Evolutionary conservation across 2,113 vertebrate genomes (phyloP), one percentile per base, ranked within the genome.

Genomic region (Riparia riparia): DNA sequence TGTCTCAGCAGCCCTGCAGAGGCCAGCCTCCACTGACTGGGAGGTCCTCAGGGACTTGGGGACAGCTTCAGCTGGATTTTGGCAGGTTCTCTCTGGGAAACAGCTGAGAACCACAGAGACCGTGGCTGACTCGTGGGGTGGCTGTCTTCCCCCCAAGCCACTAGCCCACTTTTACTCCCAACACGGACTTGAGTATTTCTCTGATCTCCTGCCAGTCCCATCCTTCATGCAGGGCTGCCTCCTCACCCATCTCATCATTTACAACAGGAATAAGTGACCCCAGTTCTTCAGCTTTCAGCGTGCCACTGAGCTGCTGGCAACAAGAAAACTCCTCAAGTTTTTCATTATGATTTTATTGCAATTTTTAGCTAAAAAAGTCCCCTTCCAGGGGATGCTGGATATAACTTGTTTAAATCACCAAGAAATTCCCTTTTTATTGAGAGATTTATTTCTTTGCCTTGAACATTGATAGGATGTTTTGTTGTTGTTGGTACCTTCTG

Each of bases 81-180:
- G 83, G 68, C 83, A 92, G 72, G 9, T 5, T 63, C 9, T 80
- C 32, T 74, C 49, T 10, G 2, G 44, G 56, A 95, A 91, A n/a
- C 60, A 89, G 76, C 80, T 86, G 88, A 69, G 71, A 90, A 61
- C 39, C 39, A 71, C 9, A 5, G 88, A 68, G n/a, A 72, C 45
- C 1, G 0, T 0, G 39, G 54, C 42, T 96, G 79, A 90, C 47
- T 93, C 89, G 90, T 0, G 0, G 22, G 8, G 41, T 84, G 91
- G 56, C 68, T 81, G 64, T 74, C 68, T 83, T 73, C 42, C 64
- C 64, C 95, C 76, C 94, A 93, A 93, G 91, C 51, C 86, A 70
- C 93, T 93, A 94, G 91, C 51, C 39, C 3, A 14, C 54, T 93
- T 65, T 81, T 56, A 77, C 50, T 91, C 89, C 80, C 5, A 2